Evolutionary conservation across 1,140 invertebrate species (phyloP).

Genomic region (Hylyphantes graminicola): DNA sequence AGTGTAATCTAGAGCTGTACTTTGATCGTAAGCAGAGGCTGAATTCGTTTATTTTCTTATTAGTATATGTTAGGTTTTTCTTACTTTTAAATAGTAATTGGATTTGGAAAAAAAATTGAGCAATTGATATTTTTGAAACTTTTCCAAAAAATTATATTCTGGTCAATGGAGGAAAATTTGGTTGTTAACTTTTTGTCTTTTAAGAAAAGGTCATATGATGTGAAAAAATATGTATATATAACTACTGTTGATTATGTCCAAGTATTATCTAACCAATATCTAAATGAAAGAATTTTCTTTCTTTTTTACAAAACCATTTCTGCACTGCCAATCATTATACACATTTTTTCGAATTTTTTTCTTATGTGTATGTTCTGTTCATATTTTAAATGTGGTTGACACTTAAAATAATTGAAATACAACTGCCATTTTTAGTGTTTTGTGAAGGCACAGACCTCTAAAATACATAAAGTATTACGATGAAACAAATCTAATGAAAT

Average conservation of each 20-base stretch:
- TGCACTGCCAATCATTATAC: conserved; percentile 44
- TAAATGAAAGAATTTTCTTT: conserved; percentile 22
- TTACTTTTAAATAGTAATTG: too few relatives aligned
- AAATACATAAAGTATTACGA: conserved; percentile 8
- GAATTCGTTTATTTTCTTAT: too few relatives aligned
- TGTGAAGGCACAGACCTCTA: not conserved
- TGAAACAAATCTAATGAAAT: not conserved
- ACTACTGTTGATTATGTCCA: conserved; percentile 2
- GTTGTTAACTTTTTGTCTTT: too few relatives aligned
- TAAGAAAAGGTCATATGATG: not conserved
- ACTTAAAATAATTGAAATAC: not conserved
- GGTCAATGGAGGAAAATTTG: not conserved
- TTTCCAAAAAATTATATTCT: not conserved
- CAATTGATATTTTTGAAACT: not conserved
- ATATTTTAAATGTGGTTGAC: too few relatives aligned
- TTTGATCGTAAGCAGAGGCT: too few relatives aligned
- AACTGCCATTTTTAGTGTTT: conserved; percentile 8
- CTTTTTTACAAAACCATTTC: conserved; percentile 11
- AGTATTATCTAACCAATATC: conserved; percentile 22
- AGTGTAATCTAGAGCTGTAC: too few relatives aligned
- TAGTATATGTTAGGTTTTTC: too few relatives aligned
- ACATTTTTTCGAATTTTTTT: conserved; percentile 25
- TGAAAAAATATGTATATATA: conserved; percentile 32
- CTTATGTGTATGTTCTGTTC: conserved; percentile 4
- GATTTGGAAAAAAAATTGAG: not conserved